Base-by-base conservation (phyloP, 2,888 invertebrate species). In the Ormyrus pomaceus region DNA sequence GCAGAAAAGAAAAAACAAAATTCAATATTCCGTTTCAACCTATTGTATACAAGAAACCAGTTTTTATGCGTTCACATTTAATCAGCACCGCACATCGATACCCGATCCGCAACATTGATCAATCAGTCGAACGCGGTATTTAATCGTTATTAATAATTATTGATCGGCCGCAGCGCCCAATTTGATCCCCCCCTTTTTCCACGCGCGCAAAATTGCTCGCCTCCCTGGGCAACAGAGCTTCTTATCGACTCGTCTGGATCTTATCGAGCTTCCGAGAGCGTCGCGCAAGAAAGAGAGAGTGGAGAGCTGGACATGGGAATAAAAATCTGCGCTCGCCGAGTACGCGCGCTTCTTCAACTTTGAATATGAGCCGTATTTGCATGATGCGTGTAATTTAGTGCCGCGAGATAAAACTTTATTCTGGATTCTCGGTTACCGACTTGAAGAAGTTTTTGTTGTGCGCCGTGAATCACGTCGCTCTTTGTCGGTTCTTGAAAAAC, bases 81-180 rank as follows among this genome's bases (percentile, higher is more conserved):
- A 19, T 19, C 13, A 13, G 11, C 65, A 13, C 10, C 34, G 48
- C 62, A 19, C 19, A 76, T 83, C 85, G 82, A 83, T 84, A 84
- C 86, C 84, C 84, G 83, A 85, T 84, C 83, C 19, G 83, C 1
- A 19, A 19, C 19, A 19, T 85, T 85, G 86, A 87, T 87, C 87
- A 85, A 87, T 87, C 86, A 87, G 84, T 72, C 80, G 58, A 58
- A 11, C 3, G 45, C 55, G 82, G 82, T 83, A 82, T 86, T 87
- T 87, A 87, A 87, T 87, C 87, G 86, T 85, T 84, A 65, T 82
- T 82, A 83, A 86, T 87, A 87, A 87, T 87, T 87, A 87, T 87
- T 84, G 86, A 86, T 84, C 86, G 69, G 85, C 82, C 74, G 72
- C 73, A 79, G 71, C 73, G 79, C 79, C 84, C 84, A 82, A 79